These are phyloP conservation scores for Tiphia femorata DNA, from an alignment of 2,888 invertebrate species.

Conservation along the genomic window DNA sequence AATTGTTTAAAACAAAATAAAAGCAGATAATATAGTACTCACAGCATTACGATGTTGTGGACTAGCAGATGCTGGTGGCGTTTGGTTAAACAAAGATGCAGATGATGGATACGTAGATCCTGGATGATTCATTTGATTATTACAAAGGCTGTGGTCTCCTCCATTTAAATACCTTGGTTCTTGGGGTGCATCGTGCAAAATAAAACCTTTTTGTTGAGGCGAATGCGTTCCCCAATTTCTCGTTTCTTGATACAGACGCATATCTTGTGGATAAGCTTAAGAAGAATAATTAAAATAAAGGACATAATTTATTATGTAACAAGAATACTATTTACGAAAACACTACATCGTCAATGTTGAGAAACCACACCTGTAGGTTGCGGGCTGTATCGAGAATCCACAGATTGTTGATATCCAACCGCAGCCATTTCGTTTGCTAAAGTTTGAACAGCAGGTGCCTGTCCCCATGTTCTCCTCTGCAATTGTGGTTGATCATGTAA, in stretches of 20 bases:
- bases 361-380: conserved; percentile 51
- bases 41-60: conserved; percentile 75
- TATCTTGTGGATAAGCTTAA: conserved; percentile 62
- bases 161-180: conserved; percentile 77
- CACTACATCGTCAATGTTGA: not conserved
- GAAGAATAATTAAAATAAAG: conserved; percentile 4
- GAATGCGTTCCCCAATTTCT: conserved; percentile 61
- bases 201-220: conserved; percentile 74
- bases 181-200: conserved; percentile 72
- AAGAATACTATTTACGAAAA: not conserved
- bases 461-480: conserved; percentile 71
- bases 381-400: conserved; percentile 60
- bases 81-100: conserved; percentile 68
- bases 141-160: conserved; percentile 73
- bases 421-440: conserved; percentile 64
- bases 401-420: conserved; percentile 60
- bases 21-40: too few species aligned
- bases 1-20: too few species aligned
- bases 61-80: conserved; percentile 74
- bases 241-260: conserved; percentile 63
- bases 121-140: conserved; percentile 71
- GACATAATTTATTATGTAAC: not conserved
- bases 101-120: conserved; percentile 70
- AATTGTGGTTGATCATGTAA: conserved; percentile 77
- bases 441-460: conserved; percentile 68